These are phyloP conservation scores for Orthonychiurus folsomi DNA, from an alignment of 2,888 invertebrate species.

Conservation along the genomic window DNA sequence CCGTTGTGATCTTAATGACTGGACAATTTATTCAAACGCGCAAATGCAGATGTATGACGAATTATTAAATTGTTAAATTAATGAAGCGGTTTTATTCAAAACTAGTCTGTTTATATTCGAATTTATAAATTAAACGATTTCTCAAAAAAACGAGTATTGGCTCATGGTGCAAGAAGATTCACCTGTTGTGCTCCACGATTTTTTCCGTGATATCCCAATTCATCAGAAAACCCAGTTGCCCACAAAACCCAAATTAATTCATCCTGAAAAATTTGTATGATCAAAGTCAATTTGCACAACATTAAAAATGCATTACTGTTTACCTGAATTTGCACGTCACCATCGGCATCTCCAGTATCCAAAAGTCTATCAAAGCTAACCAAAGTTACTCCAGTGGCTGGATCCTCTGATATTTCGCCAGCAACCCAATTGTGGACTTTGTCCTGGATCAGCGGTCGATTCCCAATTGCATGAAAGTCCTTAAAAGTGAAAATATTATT, in stretches of 20 bases:
- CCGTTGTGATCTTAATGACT: too few relatives aligned
- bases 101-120: too few relatives aligned
- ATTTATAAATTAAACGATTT: too few relatives aligned
- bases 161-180: neutral
- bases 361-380: neutral
- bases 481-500: neutral
- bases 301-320: neutral
- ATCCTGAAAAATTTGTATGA: neutral
- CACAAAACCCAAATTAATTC: neutral
- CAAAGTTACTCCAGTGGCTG: neutral
- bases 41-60: too few relatives aligned
- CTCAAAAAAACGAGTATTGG: neutral
- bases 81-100: too few relatives aligned
- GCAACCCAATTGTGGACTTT: neutral
- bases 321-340: neutral
- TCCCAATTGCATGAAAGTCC: neutral
- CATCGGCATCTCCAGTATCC: neutral
- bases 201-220: neutral
- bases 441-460: neutral
- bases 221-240: neutral
- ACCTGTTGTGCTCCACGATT: neutral
- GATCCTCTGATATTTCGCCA: neutral
- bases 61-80: too few relatives aligned
- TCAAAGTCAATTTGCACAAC: neutral
- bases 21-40: too few relatives aligned